Evolutionary conservation across 92 coral and sea anemone species (phyloP).

Genomic region (Epizoanthus fatuus): DNA sequence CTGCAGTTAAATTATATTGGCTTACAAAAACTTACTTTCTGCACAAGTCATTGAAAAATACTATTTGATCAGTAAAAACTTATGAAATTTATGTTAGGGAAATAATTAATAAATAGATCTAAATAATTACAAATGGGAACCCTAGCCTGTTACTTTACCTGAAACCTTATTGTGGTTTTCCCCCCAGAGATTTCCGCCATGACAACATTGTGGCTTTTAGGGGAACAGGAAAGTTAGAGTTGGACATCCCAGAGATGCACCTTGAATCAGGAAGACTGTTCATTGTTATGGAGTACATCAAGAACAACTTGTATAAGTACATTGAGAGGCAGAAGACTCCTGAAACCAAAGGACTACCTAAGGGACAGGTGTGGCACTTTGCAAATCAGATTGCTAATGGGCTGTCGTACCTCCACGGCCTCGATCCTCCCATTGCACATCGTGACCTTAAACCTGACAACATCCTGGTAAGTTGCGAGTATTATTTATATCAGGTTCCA

Average conservation of each 20-base stretch:
- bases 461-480: constrained; percentile 76
- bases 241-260: constrained; percentile 64
- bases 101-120: neutral
- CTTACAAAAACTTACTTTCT: neutral
- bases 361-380: constrained; percentile 93
- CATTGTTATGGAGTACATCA: constrained; percentile 96
- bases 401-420: constrained; percentile 87
- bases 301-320: constrained; percentile 86
- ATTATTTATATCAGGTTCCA: neutral
- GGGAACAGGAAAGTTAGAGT: constrained; percentile 86
- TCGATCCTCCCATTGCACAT: constrained; percentile 87
- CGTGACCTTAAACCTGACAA: constrained; percentile 97
- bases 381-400: constrained; percentile 93
- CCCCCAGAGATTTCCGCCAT: constrained; percentile 89
- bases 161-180: neutral
- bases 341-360: constrained; percentile 90
- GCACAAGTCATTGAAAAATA: neutral
- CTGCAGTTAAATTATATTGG: no score
- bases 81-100: neutral
- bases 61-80: neutral
- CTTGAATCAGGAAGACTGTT: constrained; percentile 77
- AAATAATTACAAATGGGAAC: neutral
- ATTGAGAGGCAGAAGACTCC: constrained; percentile 93
- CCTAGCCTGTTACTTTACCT: neutral
- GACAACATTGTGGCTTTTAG: constrained; percentile 98